phyloP scores from a whole-genome alignment of 2,113 vertebrate species.

The Cynopterus brachyotis region DNA sequence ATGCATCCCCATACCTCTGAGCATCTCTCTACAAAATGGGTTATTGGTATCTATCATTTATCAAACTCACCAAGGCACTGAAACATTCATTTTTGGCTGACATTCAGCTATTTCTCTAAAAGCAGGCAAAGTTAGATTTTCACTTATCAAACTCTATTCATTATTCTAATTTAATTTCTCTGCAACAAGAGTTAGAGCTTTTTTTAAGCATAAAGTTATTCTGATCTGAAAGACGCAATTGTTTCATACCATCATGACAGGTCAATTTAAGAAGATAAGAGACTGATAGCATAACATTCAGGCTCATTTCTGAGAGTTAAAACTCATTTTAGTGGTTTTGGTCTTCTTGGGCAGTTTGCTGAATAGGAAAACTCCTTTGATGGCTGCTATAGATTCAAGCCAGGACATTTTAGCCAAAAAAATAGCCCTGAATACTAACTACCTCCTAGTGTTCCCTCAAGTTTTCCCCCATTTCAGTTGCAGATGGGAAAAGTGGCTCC shows the following conservation, averaged over 20 bases:
- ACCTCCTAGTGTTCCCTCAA: background rate
- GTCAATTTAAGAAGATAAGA: slow-evolving; percentile 43
- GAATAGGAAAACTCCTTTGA: slow-evolving; percentile 18
- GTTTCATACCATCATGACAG: slow-evolving; percentile 41
- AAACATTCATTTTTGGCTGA: background rate
- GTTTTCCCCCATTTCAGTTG: background rate
- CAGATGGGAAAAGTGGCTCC: background rate
- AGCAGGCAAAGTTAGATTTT: slow-evolving; percentile 36
- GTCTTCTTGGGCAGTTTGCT: slow-evolving; percentile 5
- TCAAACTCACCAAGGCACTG: background rate
- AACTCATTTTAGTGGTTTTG: background rate
- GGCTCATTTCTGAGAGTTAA: background rate
- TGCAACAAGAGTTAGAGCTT: background rate
- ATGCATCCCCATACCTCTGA: background rate
- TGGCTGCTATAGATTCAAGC: slow-evolving; percentile 35
- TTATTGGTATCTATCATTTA: background rate
- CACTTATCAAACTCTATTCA: slow-evolving; percentile 38
- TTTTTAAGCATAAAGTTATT: slow-evolving; percentile 29
- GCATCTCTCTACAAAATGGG: background rate
- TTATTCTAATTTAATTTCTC: slow-evolving; percentile 62
- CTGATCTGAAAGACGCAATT: slow-evolving; percentile 57
- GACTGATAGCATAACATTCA: background rate
- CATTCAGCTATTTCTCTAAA: slow-evolving; percentile 36
- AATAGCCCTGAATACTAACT: background rate
- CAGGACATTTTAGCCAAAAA: background rate